These are phyloP conservation scores for Lutraria rhynchaena DNA, from an alignment of 1,140 invertebrate genomes.

Conservation along the genomic window DNA sequence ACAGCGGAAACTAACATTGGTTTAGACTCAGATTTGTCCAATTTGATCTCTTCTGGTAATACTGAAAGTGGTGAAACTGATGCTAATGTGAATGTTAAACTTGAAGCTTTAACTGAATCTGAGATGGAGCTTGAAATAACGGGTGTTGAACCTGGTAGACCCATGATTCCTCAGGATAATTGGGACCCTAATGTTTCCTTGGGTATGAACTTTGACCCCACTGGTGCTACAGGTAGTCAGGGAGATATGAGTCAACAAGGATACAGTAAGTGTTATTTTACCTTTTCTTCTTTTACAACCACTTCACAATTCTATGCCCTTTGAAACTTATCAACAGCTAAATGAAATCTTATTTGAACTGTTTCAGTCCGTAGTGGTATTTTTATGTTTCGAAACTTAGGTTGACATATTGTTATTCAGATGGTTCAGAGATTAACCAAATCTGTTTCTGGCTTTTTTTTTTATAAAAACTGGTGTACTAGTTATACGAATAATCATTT, in stretches of 20 bases:
- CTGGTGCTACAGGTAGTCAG: conserved; percentile 32
- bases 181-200: conserved; percentile 43
- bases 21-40: conserved; percentile 42
- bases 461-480: no score
- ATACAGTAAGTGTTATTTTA: conserved; percentile 52
- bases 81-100: conserved; percentile 49
- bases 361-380: no score
- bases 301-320: conserved; percentile 13
- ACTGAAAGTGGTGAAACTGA: conserved; percentile 10
- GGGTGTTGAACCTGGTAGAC: conserved; percentile 52
- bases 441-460: no score
- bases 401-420: no score
- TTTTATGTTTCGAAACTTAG: no score
- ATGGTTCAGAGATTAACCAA: no score
- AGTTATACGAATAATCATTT: no score
- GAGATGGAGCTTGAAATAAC: conserved; percentile 54
- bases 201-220: conserved; percentile 24
- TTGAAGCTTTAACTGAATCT: conserved; percentile 48
- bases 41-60: conserved; percentile 25
- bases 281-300: conserved; percentile 8
- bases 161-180: conserved; percentile 1
- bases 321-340: conserved; percentile 1
- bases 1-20: conserved; percentile 1
- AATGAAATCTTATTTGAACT: no score
- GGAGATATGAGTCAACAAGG: conserved; percentile 19